Conservation (phyloP, 2,888 invertebrate species). For the Lasius fuliginosus region DNA sequence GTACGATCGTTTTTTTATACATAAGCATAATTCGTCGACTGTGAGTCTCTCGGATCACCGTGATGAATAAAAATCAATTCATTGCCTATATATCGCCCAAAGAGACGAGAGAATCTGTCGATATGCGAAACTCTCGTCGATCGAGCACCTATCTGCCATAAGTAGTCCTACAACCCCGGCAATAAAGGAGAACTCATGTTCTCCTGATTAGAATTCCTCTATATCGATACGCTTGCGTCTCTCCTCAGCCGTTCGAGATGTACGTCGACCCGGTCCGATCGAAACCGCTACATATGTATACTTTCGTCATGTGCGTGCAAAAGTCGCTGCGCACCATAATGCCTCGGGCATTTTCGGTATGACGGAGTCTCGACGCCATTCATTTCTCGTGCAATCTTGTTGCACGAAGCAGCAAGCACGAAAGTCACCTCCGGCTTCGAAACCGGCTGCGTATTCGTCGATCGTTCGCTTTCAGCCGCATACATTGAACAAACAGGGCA, state of each 20-base stretch:
- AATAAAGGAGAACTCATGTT: slow-evolving; percentile 60
- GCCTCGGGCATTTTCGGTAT: slow-evolving; percentile 68
- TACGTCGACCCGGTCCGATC: slow-evolving; percentile 48
- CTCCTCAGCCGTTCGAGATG: slow-evolving; percentile 29
- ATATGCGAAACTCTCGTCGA: slow-evolving; percentile 57
- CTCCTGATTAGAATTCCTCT: slow-evolving; percentile 54
- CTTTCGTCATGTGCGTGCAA: slow-evolving; percentile 65
- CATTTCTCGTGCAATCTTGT: slow-evolving; percentile 73
- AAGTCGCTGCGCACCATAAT: slow-evolving; percentile 53
- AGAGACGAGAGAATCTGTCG: neutral
- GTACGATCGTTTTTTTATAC: slow-evolving; percentile 47
- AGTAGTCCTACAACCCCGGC: slow-evolving; percentile 57
- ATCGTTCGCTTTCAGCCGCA: slow-evolving; percentile 62
- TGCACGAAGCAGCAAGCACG: slow-evolving; percentile 69
- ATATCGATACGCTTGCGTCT: slow-evolving; percentile 40
- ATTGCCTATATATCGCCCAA: neutral
- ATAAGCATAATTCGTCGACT: slow-evolving; percentile 46
- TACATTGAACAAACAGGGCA: slow-evolving; percentile 63
- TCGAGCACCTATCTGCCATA: slow-evolving; percentile 70
- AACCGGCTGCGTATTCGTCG: slow-evolving; percentile 58
- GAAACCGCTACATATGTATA: slow-evolving; percentile 51
- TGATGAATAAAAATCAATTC: slow-evolving; percentile 57
- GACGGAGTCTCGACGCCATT: slow-evolving; percentile 75
- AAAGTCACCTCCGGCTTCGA: slow-evolving; percentile 61
- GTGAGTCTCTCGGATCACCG: slow-evolving; percentile 28